Conservation (phyloP, 2,888 invertebrate species). For the Chironomus tentans region DNA sequence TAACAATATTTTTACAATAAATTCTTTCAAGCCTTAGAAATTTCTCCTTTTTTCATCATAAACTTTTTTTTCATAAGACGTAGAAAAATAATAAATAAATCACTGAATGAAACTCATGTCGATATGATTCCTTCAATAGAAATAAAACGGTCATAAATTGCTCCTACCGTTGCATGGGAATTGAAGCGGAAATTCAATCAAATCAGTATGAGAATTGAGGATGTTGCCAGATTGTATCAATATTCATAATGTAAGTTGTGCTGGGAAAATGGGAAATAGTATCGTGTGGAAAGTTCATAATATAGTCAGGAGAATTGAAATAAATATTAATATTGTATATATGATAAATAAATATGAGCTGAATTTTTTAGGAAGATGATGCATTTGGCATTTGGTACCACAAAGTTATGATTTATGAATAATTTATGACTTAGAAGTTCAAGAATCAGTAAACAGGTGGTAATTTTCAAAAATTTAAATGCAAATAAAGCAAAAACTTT, state of each 20-base stretch:
- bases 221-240: constrained; percentile 1
- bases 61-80: not conserved
- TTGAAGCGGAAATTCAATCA: constrained; percentile 27
- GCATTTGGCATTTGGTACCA: too few relatives aligned
- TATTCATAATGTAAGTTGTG: not conserved
- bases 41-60: not conserved
- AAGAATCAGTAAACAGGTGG: too few relatives aligned
- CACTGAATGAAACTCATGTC: not conserved
- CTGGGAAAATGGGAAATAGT: not conserved
- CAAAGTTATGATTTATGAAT: too few relatives aligned
- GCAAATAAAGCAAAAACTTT: too few relatives aligned
- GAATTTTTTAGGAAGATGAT: too few relatives aligned
- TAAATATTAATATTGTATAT: not conserved
- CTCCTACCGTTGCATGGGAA: not conserved
- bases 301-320: not conserved
- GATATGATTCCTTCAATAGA: not conserved
- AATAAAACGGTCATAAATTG: not conserved
- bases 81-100: not conserved
- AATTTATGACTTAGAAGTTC: too few relatives aligned
- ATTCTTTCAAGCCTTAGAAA: not conserved
- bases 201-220: constrained; percentile 5
- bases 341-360: too few relatives aligned
- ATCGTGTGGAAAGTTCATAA: not conserved
- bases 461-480: too few relatives aligned
- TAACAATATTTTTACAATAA: not conserved